Conservation (phyloP, 2,113 vertebrate genomes). For the Carollia perspicillata region DNA sequence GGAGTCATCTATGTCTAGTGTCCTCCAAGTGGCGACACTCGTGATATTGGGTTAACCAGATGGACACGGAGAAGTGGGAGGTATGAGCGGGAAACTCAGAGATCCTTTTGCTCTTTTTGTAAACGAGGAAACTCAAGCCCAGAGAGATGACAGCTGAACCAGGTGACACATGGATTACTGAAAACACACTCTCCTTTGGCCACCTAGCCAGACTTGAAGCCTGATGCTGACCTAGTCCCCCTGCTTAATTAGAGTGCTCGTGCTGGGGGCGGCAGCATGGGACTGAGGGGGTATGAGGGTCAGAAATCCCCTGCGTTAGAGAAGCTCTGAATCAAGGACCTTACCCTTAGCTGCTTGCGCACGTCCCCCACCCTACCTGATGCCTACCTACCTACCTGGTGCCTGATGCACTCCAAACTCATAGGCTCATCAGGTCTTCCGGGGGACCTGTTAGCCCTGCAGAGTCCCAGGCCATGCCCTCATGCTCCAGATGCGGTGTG, state of each 20-base stretch:
- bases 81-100: background rate
- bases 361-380: background rate
- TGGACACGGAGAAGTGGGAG: background rate
- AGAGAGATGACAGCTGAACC: background rate
- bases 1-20: background rate
- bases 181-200: background rate
- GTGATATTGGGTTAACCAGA: background rate
- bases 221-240: background rate
- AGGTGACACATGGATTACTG: background rate
- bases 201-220: background rate
- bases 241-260: background rate
- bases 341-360: background rate
- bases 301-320: background rate
- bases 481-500: background rate
- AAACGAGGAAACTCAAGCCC: background rate
- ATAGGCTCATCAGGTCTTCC: background rate
- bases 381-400: background rate
- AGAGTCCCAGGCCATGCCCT: background rate
- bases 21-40: accelerated
- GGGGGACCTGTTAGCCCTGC: background rate
- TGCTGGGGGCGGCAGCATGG: background rate
- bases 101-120: background rate
- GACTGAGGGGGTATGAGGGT: background rate
- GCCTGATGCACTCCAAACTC: background rate
- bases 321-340: background rate